A percentile compares a stretch with the other conserved stretches of the same genome.
Evolutionary conservation across 1,140 invertebrate species (phyloP).

Genomic region (Drosophila novamexicana): DNA sequence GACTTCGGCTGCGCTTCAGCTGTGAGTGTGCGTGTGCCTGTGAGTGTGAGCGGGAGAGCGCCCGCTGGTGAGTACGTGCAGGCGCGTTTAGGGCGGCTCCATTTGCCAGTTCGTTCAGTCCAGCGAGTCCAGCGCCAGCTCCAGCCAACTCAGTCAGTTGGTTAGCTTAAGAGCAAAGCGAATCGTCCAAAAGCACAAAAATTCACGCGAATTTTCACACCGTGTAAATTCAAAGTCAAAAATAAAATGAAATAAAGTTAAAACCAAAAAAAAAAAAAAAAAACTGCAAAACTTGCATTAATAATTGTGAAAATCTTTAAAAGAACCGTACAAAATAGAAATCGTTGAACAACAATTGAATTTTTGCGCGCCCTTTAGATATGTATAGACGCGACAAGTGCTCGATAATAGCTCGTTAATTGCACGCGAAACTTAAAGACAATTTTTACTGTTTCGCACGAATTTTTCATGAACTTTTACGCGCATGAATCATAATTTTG

Average conservation of each 20-base stretch:
- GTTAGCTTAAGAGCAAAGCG: constrained; percentile 38
- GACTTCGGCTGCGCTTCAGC: constrained; percentile 16
- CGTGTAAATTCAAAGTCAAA: constrained; percentile 1
- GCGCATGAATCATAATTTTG: constrained; percentile 47
- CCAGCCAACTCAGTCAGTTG: constrained; percentile 56
- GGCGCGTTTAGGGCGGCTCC: constrained; percentile 68
- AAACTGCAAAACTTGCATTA: neutral
- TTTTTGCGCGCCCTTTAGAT: constrained; percentile 24
- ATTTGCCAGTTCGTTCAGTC: constrained; percentile 29
- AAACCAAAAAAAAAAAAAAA: constrained; percentile 8
- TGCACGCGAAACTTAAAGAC: constrained; percentile 19
- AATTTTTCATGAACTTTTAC: constrained; percentile 25
- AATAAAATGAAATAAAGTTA: neutral
- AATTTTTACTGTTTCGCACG: neutral
- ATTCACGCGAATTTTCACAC: constrained; percentile 30
- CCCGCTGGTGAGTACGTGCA: constrained; percentile 7
- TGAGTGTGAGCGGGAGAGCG: neutral
- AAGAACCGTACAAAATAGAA: neutral
- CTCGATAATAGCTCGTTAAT: constrained; percentile 41
- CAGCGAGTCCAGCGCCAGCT: constrained; percentile 36
- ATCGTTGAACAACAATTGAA: constrained; percentile 24
- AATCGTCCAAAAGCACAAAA: constrained; percentile 15
- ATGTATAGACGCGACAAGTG: constrained; percentile 37
- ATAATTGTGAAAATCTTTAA: constrained; percentile 11
- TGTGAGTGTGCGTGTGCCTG: neutral